Percentiles rank a stretch among this genome's conserved stretches.
Conservation (phyloP, 2,888 invertebrate species). For the Callyntrura sp. region DNA sequence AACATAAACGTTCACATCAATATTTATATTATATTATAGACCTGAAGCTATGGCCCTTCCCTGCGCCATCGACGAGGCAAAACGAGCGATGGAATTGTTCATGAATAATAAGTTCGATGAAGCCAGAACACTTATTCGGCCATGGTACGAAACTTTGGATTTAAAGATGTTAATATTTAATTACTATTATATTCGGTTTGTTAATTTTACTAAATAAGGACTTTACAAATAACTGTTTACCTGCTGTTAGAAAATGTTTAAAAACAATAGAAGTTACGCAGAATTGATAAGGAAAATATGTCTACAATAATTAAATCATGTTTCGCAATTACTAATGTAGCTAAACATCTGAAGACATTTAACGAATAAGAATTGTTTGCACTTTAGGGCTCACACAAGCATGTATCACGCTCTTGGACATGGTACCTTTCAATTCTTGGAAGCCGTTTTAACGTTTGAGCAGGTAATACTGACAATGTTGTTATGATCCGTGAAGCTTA, state of each 20-base stretch:
- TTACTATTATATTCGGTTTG: too few species aligned
- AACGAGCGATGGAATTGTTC: slow-evolving; percentile 93
- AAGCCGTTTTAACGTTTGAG: slow-evolving; percentile 97
- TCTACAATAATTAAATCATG: not conserved
- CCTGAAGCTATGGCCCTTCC: slow-evolving; percentile 88
- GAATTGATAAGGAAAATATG: too few species aligned
- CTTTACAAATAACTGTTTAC: too few species aligned
- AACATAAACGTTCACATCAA: too few species aligned
- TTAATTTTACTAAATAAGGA: too few species aligned
- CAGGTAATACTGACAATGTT: slow-evolving; percentile 86
- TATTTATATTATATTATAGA: too few species aligned
- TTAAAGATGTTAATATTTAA: too few species aligned
- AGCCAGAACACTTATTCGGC: slow-evolving; percentile 92
- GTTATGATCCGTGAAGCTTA: too few species aligned
- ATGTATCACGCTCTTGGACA: slow-evolving; percentile 97
- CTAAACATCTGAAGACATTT: not conserved
- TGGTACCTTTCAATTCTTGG: slow-evolving; percentile 95
- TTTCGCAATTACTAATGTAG: not conserved
- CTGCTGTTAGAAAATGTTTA: not conserved
- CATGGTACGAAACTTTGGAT: too few species aligned
- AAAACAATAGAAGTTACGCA: not conserved
- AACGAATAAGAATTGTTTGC: not conserved
- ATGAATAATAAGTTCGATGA: slow-evolving; percentile 96
- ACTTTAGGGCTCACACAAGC: slow-evolving; percentile 90
- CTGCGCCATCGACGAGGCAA: slow-evolving; percentile 91